These are phyloP conservation scores for Bubalus kerabau DNA, from an alignment of 2,113 vertebrate species.

Conservation along the genomic window DNA sequence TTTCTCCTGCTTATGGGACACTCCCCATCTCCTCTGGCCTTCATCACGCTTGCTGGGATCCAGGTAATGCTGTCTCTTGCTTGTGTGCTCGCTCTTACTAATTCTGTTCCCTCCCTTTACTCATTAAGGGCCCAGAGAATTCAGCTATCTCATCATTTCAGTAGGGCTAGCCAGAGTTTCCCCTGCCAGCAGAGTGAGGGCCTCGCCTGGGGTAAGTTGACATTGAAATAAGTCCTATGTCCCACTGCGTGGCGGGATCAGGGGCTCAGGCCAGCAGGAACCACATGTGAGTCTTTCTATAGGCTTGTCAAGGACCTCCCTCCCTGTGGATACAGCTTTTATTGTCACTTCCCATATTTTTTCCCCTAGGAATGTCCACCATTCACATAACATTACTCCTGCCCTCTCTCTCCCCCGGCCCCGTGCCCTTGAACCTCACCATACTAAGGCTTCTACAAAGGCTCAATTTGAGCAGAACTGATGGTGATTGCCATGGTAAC, in stretches of 20 bases:
- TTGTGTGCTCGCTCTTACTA: background rate
- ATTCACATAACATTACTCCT: background rate
- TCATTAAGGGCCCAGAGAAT: slow-evolving; percentile 11
- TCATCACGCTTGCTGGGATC: background rate
- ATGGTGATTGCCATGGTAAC: background rate
- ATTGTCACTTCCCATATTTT: background rate
- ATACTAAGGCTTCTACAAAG: background rate
- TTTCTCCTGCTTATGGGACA: background rate
- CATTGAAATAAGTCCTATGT: background rate
- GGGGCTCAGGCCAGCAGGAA: background rate
- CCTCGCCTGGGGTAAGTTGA: background rate
- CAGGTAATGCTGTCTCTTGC: background rate
- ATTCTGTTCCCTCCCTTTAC: background rate
- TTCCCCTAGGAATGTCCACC: background rate
- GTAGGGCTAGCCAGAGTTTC: background rate
- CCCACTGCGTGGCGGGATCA: background rate
- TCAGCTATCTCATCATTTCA: background rate
- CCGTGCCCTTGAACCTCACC: background rate
- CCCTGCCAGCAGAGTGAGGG: background rate
- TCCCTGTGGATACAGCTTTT: background rate
- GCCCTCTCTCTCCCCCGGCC: background rate
- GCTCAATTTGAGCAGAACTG: background rate
- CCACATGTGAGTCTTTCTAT: background rate
- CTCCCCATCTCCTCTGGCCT: background rate
- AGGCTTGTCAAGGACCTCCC: background rate